These are phyloP conservation scores for Clarias macrocephalus DNA, from an alignment of 2,113 vertebrate genomes.

Conservation along the genomic window DNA sequence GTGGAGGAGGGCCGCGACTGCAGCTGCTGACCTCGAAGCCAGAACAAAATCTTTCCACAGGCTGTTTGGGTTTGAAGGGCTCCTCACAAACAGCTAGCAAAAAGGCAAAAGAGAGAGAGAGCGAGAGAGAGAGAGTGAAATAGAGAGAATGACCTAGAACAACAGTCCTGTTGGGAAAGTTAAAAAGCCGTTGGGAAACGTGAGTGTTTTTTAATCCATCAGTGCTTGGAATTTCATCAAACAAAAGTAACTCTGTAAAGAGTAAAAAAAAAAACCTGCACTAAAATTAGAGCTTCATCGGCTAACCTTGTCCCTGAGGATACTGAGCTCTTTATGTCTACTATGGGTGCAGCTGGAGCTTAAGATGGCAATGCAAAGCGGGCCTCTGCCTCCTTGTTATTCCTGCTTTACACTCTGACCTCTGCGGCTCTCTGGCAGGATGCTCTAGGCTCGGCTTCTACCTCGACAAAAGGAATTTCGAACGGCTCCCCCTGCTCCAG, in stretches of 20 bases:
- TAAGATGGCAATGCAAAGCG: constrained; percentile 4
- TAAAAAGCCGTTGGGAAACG: constrained; percentile 20
- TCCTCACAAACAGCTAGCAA: constrained; percentile 26
- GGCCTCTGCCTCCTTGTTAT: constrained; percentile 35
- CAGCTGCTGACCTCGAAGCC: constrained; percentile 41
- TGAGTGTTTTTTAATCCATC: constrained; percentile 15
- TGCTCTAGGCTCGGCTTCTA: constrained; percentile 34
- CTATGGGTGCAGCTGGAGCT: constrained; percentile 24
- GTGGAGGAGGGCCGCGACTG: constrained; percentile 29
- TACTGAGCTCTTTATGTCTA: constrained; percentile 8
- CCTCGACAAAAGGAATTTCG: constrained; percentile 36
- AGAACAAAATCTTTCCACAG: constrained; percentile 42
- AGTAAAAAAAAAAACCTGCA: background rate
- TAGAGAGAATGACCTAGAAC: constrained; percentile 21
- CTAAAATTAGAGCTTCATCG: constrained; percentile 21
- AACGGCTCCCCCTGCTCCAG: constrained; percentile 38
- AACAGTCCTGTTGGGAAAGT: constrained; percentile 34
- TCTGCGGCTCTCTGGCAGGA: constrained; percentile 38
- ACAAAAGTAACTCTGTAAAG: background rate
- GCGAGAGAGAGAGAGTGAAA: constrained; percentile 17
- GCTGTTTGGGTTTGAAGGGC: constrained; percentile 41
- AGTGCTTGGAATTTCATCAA: background rate
- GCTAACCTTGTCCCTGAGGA: background rate
- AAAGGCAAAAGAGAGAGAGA: background rate
- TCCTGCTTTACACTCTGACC: constrained; percentile 43